Evolutionary conservation across 2,888 invertebrate genomes (phyloP).

Genomic region (Anticlea derivata): DNA sequence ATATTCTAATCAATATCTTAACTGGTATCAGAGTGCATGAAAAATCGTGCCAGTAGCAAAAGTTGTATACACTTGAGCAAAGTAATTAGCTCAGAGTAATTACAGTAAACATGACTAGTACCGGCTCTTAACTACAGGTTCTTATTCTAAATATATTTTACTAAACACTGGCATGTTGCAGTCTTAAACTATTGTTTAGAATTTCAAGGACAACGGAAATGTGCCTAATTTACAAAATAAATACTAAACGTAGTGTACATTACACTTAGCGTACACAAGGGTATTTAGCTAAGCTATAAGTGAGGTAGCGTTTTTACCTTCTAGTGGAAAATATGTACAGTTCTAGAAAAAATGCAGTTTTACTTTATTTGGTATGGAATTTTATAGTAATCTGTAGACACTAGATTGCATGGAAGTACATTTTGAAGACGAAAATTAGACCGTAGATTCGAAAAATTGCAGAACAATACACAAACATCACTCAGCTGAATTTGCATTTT

Average conservation of each 20-base stretch:
- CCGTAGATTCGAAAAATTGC: constrained; percentile 48
- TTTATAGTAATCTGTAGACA: constrained; percentile 42
- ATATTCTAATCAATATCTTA: background rate
- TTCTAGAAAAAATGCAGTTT: constrained; percentile 67
- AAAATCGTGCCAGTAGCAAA: constrained; percentile 36
- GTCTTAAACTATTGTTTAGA: constrained; percentile 55
- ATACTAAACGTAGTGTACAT: constrained; percentile 29
- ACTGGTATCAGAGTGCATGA: constrained; percentile 11
- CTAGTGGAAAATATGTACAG: constrained; percentile 81
- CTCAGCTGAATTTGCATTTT: constrained; percentile 37
- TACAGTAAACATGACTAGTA: constrained; percentile 76
- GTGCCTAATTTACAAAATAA: constrained; percentile 36
- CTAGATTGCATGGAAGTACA: constrained; percentile 38
- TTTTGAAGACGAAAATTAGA: constrained; percentile 47
- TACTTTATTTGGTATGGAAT: constrained; percentile 67
- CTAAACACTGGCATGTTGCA: constrained; percentile 78
- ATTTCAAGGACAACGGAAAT: constrained; percentile 23
- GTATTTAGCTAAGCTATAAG: constrained; percentile 76
- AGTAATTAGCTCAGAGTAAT: constrained; percentile 63
- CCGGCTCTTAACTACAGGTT: constrained; percentile 67
- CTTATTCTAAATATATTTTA: constrained; percentile 55
- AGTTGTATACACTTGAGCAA: constrained; percentile 60
- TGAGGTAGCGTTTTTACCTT: constrained; percentile 83
- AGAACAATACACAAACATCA: constrained; percentile 61
- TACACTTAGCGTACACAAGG: constrained; percentile 44